These are phyloP conservation scores for Corythoichthys intestinalis DNA, from an alignment of 2,113 vertebrate genomes.

Conservation along the genomic window DNA sequence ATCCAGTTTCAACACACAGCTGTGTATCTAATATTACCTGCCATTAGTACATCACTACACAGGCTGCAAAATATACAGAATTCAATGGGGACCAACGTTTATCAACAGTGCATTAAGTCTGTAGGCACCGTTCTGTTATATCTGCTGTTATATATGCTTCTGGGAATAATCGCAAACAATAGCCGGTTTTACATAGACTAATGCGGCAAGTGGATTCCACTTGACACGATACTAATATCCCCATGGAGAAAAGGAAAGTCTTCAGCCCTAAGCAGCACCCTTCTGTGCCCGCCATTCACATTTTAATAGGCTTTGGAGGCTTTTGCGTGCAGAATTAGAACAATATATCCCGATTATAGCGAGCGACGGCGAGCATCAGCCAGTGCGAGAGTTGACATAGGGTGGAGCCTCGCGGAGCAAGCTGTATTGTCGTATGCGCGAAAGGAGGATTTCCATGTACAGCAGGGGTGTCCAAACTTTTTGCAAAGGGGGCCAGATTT, in stretches of 20 bases:
- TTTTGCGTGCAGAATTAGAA: constrained; percentile 36
- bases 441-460: constrained; percentile 68
- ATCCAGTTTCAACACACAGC: neutral
- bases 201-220: constrained; percentile 15
- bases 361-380: constrained; percentile 26
- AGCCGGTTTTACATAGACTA: constrained; percentile 31
- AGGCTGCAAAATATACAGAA: neutral
- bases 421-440: constrained; percentile 48
- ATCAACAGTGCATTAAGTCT: neutral
- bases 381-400: constrained; percentile 45
- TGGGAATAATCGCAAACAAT: constrained; percentile 35
- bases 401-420: constrained; percentile 37
- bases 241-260: constrained; percentile 18
- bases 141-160: neutral
- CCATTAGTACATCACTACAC: neutral
- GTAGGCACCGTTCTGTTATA: neutral
- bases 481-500: too few relatives aligned
- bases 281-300: constrained; percentile 31
- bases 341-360: constrained; percentile 43
- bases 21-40: neutral
- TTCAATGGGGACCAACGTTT: neutral
- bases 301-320: constrained; percentile 49
- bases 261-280: neutral
- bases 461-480: constrained; percentile 8
- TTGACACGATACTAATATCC: constrained; percentile 32